Evolutionary conservation across 2,113 vertebrate species (phyloP), one percentile per base, ranked within the genome.

Genomic region (Macaca nemestrina): DNA sequence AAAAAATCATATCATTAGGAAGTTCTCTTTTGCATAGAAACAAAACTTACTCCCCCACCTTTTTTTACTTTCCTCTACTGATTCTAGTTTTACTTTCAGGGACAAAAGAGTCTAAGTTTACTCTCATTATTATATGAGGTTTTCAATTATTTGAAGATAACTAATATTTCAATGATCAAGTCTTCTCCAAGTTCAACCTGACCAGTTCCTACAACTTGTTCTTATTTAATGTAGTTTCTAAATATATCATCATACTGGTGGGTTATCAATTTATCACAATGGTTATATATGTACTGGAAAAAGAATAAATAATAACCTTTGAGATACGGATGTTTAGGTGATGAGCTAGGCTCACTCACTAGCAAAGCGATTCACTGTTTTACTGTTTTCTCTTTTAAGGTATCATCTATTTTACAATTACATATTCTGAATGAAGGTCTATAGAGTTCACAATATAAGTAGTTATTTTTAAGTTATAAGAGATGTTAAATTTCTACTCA

Each of bases 81-180:
- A 40, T 89, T 85, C 72, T 50, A 90, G 45, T 57, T 89, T 94
- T 96, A 79, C 8, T 81, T 72, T 59, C 20, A 83, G 59, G 57
- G 32, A 85, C 73, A 80, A 83, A 50, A 79, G 14, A 78, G 45
- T 82, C 32, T 67, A 75, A 45, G 40, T 68, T 89, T 78, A 97
- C 22, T 78, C 52, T 16, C 20, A 78, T 5, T 52, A 61, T 40
- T 68, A 32, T 25, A 67, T 55, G 38, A 92, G 50, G 25, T 50
- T 94, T 97, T 81, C 14, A 72, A 82, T 35, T 93, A 94, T 73
- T 72, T 83, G 45, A 73, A 92, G 50, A 79, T 18, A 96, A 72
- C 30, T 90, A 94, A 40, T 73, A 82, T 32, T 84, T 90, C 76
- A 87, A 11, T 84, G 40, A 88, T 80, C 57, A 86, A 64, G 18